These are phyloP conservation scores for Lepisosteus osseus DNA, from an alignment of 2,113 vertebrate species.

Conservation along the genomic window DNA sequence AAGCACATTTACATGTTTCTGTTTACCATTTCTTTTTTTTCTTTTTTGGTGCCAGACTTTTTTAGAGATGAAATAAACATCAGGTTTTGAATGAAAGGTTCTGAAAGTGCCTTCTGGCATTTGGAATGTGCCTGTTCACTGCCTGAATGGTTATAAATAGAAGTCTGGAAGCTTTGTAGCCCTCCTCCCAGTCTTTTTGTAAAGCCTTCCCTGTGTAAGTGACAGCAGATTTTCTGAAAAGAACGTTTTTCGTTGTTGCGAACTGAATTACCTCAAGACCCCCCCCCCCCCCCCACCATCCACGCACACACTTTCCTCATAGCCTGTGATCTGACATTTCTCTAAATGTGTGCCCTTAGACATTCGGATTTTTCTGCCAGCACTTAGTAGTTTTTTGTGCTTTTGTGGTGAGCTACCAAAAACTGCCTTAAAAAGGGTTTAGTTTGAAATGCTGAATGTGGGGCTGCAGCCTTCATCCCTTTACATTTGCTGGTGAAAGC, in stretches of 20 bases:
- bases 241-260: constrained; percentile 49
- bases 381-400: too few relatives aligned
- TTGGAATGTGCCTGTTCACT: constrained; percentile 71
- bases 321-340: constrained; percentile 8
- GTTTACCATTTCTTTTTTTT: constrained; percentile 40
- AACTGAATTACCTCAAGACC: constrained; percentile 48
- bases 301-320: not conserved
- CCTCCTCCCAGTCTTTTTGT: constrained; percentile 44
- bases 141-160: constrained; percentile 74
- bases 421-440: not conserved
- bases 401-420: constrained; percentile 16
- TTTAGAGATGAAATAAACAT: constrained; percentile 64
- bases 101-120: constrained; percentile 68
- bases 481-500: constrained; percentile 48
- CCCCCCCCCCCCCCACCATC: constrained; percentile 6
- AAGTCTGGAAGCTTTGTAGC: constrained; percentile 55
- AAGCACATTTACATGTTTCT: constrained; percentile 40
- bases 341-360: constrained; percentile 13
- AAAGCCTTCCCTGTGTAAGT: constrained; percentile 50
- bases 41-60: constrained; percentile 35
- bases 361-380: constrained; percentile 11
- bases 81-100: constrained; percentile 62
- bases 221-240: constrained; percentile 59
- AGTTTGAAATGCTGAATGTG: constrained; percentile 18
- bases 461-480: not conserved